Percentiles rank a stretch among this genome's conserved stretches.
These are phyloP conservation scores for Acanthis flammea DNA, from an alignment of 2,797 vertebrate species.

Conservation along the genomic window DNA sequence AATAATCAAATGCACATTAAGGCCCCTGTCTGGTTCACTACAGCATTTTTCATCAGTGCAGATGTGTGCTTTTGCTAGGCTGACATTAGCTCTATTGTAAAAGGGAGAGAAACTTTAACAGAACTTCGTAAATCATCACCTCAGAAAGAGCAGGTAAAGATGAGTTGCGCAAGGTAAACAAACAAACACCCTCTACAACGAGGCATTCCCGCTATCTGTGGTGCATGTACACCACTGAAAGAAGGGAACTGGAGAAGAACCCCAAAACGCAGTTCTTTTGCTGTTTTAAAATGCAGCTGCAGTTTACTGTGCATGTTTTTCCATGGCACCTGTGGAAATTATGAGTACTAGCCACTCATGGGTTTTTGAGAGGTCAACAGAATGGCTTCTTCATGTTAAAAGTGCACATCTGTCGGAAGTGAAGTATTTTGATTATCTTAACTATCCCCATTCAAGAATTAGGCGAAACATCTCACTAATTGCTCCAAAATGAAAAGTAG, in stretches of 20 bases:
- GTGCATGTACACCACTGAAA: neutral
- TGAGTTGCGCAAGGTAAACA: conserved; percentile 22
- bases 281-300: neutral
- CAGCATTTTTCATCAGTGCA: neutral
- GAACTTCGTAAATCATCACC: conserved; percentile 14
- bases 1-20: neutral
- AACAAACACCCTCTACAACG: neutral
- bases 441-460: neutral
- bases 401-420: neutral
- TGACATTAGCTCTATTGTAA: neutral
- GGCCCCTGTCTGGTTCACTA: neutral
- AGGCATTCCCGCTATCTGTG: neutral
- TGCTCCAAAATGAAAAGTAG: neutral
- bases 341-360: neutral
- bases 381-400: neutral
- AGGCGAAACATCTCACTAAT: neutral
- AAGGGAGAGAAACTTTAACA: conserved; percentile 27
- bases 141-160: neutral
- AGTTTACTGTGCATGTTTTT: neutral
- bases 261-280: neutral
- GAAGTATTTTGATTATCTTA: neutral
- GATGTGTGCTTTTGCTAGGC: neutral
- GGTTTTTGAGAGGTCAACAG: neutral
- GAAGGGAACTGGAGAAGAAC: neutral
- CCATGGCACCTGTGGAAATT: neutral